phyloP scores from a whole-genome alignment of 1,140 invertebrate genomes.

The Eciton burchellii region DNA sequence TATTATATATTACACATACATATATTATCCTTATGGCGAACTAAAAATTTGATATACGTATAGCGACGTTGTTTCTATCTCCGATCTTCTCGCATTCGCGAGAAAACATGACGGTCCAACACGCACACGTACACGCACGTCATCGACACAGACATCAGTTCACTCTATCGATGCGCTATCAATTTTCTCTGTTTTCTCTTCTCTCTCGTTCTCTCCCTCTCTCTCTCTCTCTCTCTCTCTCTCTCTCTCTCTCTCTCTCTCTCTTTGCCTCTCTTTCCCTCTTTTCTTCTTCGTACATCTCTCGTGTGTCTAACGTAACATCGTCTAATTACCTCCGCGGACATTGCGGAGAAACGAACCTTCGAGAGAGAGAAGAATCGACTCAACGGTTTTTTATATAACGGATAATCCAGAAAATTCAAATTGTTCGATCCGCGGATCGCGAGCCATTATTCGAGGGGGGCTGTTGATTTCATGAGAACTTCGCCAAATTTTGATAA shows the following conservation, averaged over 20 bases:
- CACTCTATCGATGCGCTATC: not conserved
- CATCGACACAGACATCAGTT: not conserved
- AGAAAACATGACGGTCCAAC: conserved; percentile 31
- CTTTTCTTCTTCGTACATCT: conserved; percentile 26
- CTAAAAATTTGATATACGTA: conserved; percentile 78
- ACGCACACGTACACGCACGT: conserved; percentile 51
- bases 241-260: conserved; percentile 27
- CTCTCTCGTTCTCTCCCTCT: conserved; percentile 26
- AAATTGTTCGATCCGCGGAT: too few species aligned
- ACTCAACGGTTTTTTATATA: not conserved
- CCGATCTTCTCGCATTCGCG: conserved; percentile 69
- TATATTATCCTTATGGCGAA: conserved; percentile 77
- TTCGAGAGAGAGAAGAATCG: not conserved
- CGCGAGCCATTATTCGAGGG: not conserved
- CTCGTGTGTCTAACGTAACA: not conserved
- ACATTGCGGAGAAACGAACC: not conserved
- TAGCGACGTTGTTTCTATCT: conserved; percentile 79
- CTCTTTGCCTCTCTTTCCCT: conserved; percentile 32
- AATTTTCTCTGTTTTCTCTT: not conserved
- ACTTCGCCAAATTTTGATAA: not conserved
- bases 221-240: conserved; percentile 22
- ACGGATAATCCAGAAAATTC: not conserved
- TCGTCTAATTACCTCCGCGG: not conserved
- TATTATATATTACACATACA: conserved; percentile 64
- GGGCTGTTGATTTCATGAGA: not conserved